A percentile compares a stretch with the other conserved stretches of the same genome.
Conservation (phyloP, 2,113 vertebrate species). For the Mus pahari region DNA sequence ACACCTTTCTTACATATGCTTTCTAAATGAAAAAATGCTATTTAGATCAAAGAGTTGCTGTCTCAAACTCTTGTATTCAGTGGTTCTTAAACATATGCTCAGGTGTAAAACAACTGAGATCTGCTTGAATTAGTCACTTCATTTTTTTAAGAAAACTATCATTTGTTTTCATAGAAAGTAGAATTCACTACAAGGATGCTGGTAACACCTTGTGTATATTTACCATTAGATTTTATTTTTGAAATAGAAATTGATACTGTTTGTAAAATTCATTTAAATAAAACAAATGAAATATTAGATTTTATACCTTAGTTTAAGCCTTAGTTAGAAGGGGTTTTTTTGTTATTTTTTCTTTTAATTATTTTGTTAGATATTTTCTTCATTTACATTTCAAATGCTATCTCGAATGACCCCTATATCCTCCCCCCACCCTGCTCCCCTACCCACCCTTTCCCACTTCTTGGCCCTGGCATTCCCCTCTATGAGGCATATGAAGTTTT, state of each 20-base stretch:
- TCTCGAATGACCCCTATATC: no score
- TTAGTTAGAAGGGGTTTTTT: no score
- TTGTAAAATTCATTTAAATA: not conserved
- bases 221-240: not conserved
- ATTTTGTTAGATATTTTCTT: no score
- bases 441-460: no score
- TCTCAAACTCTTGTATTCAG: not conserved
- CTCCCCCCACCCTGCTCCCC: no score
- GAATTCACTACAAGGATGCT: not conserved
- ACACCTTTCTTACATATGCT: not conserved
- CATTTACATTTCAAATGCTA: no score
- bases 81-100: not conserved
- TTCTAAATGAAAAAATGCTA: not conserved
- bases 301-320: not conserved
- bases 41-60: not conserved
- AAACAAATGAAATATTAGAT: not conserved
- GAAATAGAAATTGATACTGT: not conserved
- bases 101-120: not conserved
- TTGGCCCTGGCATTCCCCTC: no score
- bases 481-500: no score
- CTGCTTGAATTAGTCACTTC: not conserved
- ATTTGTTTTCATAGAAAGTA: not conserved
- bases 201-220: not conserved
- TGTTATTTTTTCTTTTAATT: no score
- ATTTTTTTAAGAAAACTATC: slow-evolving; percentile 47